phyloP scores from a whole-genome alignment of 2,113 vertebrate genomes.

The Indicator indicator region DNA sequence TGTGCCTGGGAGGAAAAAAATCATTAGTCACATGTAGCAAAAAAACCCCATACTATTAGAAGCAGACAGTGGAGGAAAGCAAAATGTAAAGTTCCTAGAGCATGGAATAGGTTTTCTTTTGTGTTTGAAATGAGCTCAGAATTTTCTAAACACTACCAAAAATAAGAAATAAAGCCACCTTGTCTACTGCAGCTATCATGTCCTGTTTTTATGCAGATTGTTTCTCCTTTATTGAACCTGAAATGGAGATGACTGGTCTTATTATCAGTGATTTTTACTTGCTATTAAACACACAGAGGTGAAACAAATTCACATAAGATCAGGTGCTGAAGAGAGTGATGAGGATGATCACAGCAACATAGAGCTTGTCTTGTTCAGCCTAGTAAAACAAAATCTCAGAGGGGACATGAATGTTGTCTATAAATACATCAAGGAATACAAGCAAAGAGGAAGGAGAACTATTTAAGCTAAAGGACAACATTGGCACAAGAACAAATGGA shows the following conservation, averaged over 20 bases:
- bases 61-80: background rate
- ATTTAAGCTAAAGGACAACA: conserved; percentile 49
- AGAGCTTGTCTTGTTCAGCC: background rate
- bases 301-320: background rate
- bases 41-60: background rate
- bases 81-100: background rate
- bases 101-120: background rate
- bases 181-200: background rate
- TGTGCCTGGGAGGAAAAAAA: background rate
- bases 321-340: background rate
- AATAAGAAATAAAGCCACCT: background rate
- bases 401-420: conserved; percentile 27
- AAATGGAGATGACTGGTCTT: background rate
- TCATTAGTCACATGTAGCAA: background rate
- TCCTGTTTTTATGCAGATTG: background rate
- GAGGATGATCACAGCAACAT: background rate
- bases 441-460: conserved; percentile 30
- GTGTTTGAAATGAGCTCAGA: background rate
- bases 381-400: conserved; percentile 13
- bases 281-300: background rate
- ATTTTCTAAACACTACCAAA: background rate
- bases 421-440: conserved; percentile 55
- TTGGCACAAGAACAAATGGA: conserved; percentile 42
- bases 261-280: background rate
- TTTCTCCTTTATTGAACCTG: background rate